phyloP scores from a whole-genome alignment of 2,888 invertebrate species.

The Lasius platythorax region DNA sequence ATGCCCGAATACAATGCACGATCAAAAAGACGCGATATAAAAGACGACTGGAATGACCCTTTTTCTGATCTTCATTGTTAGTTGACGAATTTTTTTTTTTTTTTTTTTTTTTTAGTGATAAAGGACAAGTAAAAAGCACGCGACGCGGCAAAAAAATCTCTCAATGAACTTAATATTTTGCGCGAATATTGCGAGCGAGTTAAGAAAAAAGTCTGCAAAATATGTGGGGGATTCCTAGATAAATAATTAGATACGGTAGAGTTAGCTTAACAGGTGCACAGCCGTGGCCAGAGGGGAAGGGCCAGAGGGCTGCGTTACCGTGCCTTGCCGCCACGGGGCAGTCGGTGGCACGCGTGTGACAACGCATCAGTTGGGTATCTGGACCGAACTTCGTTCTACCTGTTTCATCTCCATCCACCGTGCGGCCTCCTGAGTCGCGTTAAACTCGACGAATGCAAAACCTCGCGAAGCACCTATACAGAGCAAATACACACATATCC shows the following conservation, averaged over 20 bases:
- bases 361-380: conserved; percentile 85
- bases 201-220: conserved; percentile 74
- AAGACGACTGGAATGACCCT: conserved; percentile 76
- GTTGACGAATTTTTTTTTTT: conserved; percentile 69
- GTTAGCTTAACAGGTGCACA: conserved; percentile 84
- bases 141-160: conserved; percentile 64
- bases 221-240: conserved; percentile 78
- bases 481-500: conserved; percentile 88
- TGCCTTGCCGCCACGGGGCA: conserved; percentile 85
- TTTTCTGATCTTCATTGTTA: conserved; percentile 71
- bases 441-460: conserved; percentile 96
- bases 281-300: conserved; percentile 83
- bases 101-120: conserved; percentile 59
- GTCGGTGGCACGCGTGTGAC: conserved; percentile 84
- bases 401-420: conserved; percentile 97
- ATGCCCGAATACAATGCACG: conserved; percentile 27
- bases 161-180: conserved; percentile 57
- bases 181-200: conserved; percentile 69
- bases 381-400: conserved; percentile 88
- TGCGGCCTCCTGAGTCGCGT: conserved; percentile 94
- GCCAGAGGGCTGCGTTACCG: conserved; percentile 85
- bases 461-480: conserved; percentile 95
- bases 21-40: conserved; percentile 54
- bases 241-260: conserved; percentile 83
- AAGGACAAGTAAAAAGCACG: conserved; percentile 73